phyloP scores from a whole-genome alignment of 2,113 vertebrate species.

The Grammomys surdaster region DNA sequence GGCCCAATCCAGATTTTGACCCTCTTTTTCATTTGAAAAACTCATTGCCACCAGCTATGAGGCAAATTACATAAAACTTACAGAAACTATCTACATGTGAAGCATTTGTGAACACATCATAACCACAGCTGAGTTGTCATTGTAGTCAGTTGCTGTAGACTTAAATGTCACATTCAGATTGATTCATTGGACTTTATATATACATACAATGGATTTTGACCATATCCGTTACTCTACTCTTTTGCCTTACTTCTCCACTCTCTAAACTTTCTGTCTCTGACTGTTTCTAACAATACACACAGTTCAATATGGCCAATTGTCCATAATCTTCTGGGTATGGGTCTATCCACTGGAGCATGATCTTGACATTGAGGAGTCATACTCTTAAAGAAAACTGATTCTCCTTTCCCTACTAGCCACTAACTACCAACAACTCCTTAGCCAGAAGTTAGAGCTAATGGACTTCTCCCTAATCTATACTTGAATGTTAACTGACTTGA shows the following conservation, averaged over 20 bases:
- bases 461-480: not conserved
- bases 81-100: slow-evolving; percentile 44
- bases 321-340: not conserved
- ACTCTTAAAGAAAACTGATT: not conserved
- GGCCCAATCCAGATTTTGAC: not conserved
- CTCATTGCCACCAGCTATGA: slow-evolving; percentile 10
- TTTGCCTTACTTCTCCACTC: not conserved
- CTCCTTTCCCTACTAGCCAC: too few species aligned
- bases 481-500: not conserved
- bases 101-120: slow-evolving; percentile 12
- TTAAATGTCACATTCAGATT: not conserved
- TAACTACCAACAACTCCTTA: not conserved
- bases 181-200: not conserved
- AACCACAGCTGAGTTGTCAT: not conserved
- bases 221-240: too few species aligned
- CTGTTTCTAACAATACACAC: not conserved
- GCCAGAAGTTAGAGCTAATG: not conserved
- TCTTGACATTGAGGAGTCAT: not conserved
- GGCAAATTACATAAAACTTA: rapidly evolving
- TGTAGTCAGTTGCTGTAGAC: not conserved
- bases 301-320: not conserved
- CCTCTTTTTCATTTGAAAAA: slow-evolving; percentile 55
- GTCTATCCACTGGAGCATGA: not conserved
- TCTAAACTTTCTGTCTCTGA: not conserved
- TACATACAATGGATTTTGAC: not conserved